Evolutionary conservation across 2,888 invertebrate species (phyloP).

Genomic region (Dorcus parallelipipedus): DNA sequence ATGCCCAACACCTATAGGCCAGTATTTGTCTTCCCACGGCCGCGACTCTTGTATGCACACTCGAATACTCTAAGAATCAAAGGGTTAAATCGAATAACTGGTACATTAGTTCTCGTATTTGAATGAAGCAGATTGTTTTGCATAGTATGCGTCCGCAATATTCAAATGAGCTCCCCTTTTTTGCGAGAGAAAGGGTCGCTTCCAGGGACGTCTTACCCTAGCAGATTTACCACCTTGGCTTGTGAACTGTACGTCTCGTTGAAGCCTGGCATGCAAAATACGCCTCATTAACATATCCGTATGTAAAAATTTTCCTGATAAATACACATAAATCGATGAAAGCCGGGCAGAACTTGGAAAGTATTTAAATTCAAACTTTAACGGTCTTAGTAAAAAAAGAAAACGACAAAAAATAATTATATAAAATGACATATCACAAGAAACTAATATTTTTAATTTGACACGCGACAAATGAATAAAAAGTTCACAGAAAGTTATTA

Average conservation of each 20-base stretch:
- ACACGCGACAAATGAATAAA: too few species aligned
- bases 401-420: too few species aligned
- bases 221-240: slow-evolving; percentile 18
- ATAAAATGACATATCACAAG: too few species aligned
- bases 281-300: slow-evolving; percentile 3
- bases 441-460: too few species aligned
- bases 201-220: slow-evolving; percentile 20
- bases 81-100: slow-evolving; percentile 25
- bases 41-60: slow-evolving; percentile 22
- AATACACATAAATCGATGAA: slow-evolving; percentile 5
- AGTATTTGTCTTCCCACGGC: slow-evolving; percentile 34
- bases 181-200: slow-evolving; percentile 21
- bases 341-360: not conserved
- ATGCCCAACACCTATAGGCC: slow-evolving; percentile 22
- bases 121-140: slow-evolving; percentile 18
- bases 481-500: too few species aligned
- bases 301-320: slow-evolving; percentile 5
- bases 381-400: too few species aligned
- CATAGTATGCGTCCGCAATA: slow-evolving; percentile 22
- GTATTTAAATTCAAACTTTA: too few species aligned
- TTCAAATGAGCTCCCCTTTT: slow-evolving; percentile 26
- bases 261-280: slow-evolving; percentile 22
- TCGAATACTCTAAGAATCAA: slow-evolving; percentile 20
- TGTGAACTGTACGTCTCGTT: slow-evolving; percentile 17
- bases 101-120: slow-evolving; percentile 12